Percentiles rank a stretch among this genome's conserved stretches.
Evolutionary conservation across 2,888 invertebrate genomes (phyloP).

Genomic region (Phrixothrix hirtus): DNA sequence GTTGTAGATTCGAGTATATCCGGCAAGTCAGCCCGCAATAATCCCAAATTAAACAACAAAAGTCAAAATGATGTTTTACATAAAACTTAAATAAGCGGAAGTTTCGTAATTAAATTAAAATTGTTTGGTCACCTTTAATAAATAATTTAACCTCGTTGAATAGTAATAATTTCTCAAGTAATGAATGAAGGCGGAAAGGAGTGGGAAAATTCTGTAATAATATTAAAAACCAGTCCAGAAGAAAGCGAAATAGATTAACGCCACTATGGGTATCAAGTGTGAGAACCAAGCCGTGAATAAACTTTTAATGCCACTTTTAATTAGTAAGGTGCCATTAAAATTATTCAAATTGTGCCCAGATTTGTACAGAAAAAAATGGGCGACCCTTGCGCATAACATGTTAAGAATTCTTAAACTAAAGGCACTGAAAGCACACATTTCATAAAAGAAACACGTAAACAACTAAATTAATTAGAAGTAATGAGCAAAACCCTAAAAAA

Average conservation of each 20-base stretch:
- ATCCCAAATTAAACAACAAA: slow-evolving; percentile 11
- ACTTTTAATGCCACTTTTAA: slow-evolving; percentile 52
- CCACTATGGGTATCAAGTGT: slow-evolving; percentile 42
- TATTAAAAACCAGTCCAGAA: slow-evolving; percentile 43
- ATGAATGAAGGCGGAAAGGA: too few species aligned
- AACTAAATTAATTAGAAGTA: slow-evolving; percentile 13
- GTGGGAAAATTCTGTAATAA: too few species aligned
- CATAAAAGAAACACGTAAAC: slow-evolving; percentile 7
- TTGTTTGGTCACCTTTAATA: neutral
- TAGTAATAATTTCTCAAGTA: too few species aligned
- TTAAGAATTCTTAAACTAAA: slow-evolving; percentile 7
- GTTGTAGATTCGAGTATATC: slow-evolving; percentile 7
- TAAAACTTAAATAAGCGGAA: neutral
- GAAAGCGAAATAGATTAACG: slow-evolving; percentile 46
- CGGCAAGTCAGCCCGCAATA: slow-evolving; percentile 4
- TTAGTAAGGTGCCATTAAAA: slow-evolving; percentile 50
- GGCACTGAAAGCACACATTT: slow-evolving; percentile 1
- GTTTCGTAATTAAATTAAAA: neutral
- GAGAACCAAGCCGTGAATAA: slow-evolving; percentile 53
- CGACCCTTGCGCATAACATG: slow-evolving; percentile 5
- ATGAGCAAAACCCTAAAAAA: slow-evolving; percentile 12
- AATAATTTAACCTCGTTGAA: too few species aligned
- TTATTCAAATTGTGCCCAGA: slow-evolving; percentile 27
- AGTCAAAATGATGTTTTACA: neutral
- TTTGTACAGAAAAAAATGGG: slow-evolving; percentile 1